These are phyloP conservation scores for Pangasius sanitwongsei DNA, from an alignment of 2,797 vertebrate species.

Conservation along the genomic window DNA sequence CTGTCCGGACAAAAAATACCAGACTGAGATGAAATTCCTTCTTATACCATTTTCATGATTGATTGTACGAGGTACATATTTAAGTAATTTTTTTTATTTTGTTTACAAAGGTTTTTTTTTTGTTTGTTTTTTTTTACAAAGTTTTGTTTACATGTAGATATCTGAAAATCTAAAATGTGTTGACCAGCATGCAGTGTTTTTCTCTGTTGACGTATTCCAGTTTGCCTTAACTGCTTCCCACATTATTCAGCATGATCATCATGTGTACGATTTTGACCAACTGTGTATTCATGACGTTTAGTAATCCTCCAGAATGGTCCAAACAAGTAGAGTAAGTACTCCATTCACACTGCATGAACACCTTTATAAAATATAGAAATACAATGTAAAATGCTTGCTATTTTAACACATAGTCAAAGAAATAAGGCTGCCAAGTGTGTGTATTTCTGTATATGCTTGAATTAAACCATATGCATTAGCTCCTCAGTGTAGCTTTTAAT, in stretches of 20 bases:
- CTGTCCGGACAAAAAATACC: neutral
- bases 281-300: slow-evolving; percentile 99
- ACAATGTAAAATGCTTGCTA: neutral
- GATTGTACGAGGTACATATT: neutral
- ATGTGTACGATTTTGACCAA: slow-evolving; percentile 99
- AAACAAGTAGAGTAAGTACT: slow-evolving; percentile 99
- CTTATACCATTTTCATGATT: neutral
- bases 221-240: slow-evolving; percentile 76
- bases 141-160: neutral
- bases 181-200: slow-evolving; percentile 8
- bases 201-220: neutral
- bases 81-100: neutral
- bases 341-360: slow-evolving; percentile 36
- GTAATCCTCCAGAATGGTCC: slow-evolving; percentile 98
- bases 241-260: slow-evolving; percentile 99
- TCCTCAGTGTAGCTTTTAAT: neutral
- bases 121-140: too few species aligned
- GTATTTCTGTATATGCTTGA: neutral
- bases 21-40: neutral
- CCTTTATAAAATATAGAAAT: neutral
- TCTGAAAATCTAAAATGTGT: neutral
- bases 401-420: neutral
- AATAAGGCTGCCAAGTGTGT: neutral
- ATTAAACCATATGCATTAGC: neutral
- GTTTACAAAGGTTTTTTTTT: neutral